Evolutionary conservation across 2,888 invertebrate genomes (phyloP), one percentile per base, ranked within the genome.

Genomic region (Cinara cedri): DNA sequence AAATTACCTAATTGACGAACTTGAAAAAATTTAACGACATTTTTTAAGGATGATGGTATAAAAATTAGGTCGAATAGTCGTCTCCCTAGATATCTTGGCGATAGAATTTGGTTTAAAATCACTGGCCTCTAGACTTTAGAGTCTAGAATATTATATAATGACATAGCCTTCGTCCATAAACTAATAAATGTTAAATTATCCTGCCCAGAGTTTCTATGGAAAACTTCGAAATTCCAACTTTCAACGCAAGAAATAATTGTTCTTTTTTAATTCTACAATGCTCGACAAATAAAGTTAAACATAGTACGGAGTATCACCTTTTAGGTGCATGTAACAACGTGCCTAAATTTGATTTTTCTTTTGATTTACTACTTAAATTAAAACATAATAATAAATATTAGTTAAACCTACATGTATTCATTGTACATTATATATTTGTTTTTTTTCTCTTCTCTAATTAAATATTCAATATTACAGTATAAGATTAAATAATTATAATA

Each of bases 141-240:
- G n/a, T n/a, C n/a, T n/a, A n/a, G n/a, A n/a, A n/a, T n/a, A n/a
- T 60, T 10, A 24, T 26, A 8, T 2, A 60, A 26, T 2, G 26
- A 60, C 10, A 26, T 34, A 26, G 60, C 16, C 16, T 60, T 16
- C 26, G 60, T 60, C 9, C 60, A 60, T n/a, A 60, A 60, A 26
- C 26, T 60, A 60, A 60, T 60, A 26, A 34, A 60, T 34, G 60
- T 8, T 34, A 34, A 60, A 60, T 60, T 60, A 60, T 60, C 26
- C 60, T 60, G 26, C 26, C 24, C 26, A 8, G 26, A 60, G 14
- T n/a, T 60, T 10, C 3, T 16, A 60, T 26, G 24, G 26, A 26
- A 26, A 1, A 34, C 16, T 60, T 60, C 10, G 16, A 60, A 60
- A 34, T 34, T 60, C n/a, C 16, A 16, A 9, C n/a, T 60, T 26